Evolutionary conservation across 2,113 vertebrate genomes (phyloP).

Genomic region (Collichthys lucidus): DNA sequence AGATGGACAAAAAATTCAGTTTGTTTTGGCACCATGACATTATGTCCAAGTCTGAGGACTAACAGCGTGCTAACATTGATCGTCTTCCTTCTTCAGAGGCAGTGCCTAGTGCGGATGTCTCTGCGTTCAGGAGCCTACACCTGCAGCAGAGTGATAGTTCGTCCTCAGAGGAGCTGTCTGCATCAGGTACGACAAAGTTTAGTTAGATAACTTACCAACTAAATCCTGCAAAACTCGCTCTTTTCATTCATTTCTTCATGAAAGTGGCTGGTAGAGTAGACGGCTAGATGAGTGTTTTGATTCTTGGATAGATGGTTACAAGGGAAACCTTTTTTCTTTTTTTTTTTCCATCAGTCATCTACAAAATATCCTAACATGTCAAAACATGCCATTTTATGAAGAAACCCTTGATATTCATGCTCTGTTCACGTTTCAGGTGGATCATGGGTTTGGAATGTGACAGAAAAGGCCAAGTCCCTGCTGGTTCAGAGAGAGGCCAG

Average conservation of each 20-base stretch:
- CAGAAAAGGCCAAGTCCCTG: conserved; percentile 57
- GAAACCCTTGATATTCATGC: background rate
- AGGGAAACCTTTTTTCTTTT: background rate
- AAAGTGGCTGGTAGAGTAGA: background rate
- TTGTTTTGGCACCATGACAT: conserved; percentile 3
- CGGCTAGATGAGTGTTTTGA: background rate
- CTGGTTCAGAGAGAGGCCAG: conserved; percentile 77
- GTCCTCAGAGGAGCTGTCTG: conserved; percentile 75
- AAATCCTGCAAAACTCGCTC: background rate
- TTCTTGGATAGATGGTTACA: background rate
- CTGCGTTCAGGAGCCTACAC: conserved; percentile 45
- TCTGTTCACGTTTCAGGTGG: conserved; percentile 51
- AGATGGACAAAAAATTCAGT: background rate
- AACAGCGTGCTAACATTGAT: background rate
- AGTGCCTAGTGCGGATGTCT: conserved; percentile 48
- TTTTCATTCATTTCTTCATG: no score
- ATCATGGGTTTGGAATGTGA: conserved; percentile 76
- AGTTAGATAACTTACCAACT: background rate
- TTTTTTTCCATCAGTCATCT: background rate
- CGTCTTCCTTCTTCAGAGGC: conserved; percentile 55
- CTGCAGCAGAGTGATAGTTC: conserved; percentile 68
- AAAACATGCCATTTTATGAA: background rate
- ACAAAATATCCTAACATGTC: background rate
- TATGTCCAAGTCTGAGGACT: conserved; percentile 13
- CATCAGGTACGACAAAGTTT: conserved; percentile 64